Evolutionary conservation across 2,113 vertebrate species (phyloP), one percentile per base, ranked within the genome.

Genomic region (Pontoporia blainvillei): DNA sequence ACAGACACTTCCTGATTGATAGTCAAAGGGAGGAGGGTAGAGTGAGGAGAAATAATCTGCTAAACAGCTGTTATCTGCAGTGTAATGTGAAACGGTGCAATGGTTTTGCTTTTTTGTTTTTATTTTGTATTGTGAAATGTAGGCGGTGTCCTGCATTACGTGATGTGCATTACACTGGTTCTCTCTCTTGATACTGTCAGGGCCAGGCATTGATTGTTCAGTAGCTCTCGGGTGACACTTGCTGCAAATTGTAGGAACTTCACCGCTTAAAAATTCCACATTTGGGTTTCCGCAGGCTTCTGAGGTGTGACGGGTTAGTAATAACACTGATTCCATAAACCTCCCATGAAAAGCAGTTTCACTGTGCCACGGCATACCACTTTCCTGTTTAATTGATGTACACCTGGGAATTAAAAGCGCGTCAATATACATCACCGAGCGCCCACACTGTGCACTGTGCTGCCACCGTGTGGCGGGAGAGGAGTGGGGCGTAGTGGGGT

Each of bases 211-310:
- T 8, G 87, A 54, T 66, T 76, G 5, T 98, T 97, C 6, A 72
- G 92, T 90, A 95, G 97, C 97, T 98, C 96, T 93, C 78, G 25
- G 62, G 1, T 98, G 98, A 98, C 98, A 98, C 98, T 97, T 96
- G 94, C 98, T 97, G 98, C 87, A 96, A 90, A 72, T 62, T 97
- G 52, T 85, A 39, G 79, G 94, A 98, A 98, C 17, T 96, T 90
- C 97, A 96, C 0, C 8, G 3, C 1, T 52, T 96, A 39, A 64
- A 91, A 72, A 18, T 44, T 72, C 57, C 41, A 13, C 18, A 34
- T 85, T 86, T 18, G 15, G 10, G 13, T 95, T 95, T 83, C 23
- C 5, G 0, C 41, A 49, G 75, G 49, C 23, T 21, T 27, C 11
- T 34, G 25, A 34, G 23, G 10, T n/a, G 34, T 71, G 12, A 52